Conservation (phyloP, 2,888 invertebrate genomes). For the Daptonema setosum region DNA sequence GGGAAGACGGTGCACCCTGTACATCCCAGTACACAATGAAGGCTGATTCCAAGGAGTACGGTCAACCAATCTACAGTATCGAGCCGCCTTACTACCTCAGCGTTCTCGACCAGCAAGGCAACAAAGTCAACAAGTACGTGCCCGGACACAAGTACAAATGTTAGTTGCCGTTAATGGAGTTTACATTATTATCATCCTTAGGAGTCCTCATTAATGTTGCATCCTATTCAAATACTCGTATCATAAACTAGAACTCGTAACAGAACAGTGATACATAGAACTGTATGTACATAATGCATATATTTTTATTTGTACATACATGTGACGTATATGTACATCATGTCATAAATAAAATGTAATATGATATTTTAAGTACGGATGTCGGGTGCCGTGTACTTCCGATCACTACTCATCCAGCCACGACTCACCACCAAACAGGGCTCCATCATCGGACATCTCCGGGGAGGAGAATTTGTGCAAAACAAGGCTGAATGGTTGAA, state of each 20-base stretch:
- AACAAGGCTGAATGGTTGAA: neutral
- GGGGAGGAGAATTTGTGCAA: slow-evolving; percentile 3
- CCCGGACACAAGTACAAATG: slow-evolving; percentile 2
- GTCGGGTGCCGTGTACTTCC: neutral
- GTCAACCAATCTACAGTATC: neutral
- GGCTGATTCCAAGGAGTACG: slow-evolving; percentile 2
- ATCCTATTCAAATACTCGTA: too few relatives aligned
- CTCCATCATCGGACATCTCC: slow-evolving; percentile 6
- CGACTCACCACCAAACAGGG: slow-evolving; percentile 6
- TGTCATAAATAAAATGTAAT: neutral
- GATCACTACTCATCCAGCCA: slow-evolving; percentile 5
- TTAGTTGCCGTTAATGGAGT: neutral
- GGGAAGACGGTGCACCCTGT: slow-evolving; percentile 4
- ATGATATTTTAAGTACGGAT: slow-evolving; percentile 4
- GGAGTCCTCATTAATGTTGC: neutral
- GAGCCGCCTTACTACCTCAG: slow-evolving; percentile 1
- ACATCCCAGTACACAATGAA: neutral
- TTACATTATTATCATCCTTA: neutral
- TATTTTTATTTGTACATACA: too few relatives aligned
- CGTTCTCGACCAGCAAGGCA: neutral
- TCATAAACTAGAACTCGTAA: too few relatives aligned
- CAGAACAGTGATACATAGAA: too few relatives aligned
- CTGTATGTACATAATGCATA: too few relatives aligned
- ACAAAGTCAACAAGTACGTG: neutral
- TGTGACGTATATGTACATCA: neutral